Conservation (phyloP, 92 coral and sea anemone genomes). For the Paramuricea clavata region DNA sequence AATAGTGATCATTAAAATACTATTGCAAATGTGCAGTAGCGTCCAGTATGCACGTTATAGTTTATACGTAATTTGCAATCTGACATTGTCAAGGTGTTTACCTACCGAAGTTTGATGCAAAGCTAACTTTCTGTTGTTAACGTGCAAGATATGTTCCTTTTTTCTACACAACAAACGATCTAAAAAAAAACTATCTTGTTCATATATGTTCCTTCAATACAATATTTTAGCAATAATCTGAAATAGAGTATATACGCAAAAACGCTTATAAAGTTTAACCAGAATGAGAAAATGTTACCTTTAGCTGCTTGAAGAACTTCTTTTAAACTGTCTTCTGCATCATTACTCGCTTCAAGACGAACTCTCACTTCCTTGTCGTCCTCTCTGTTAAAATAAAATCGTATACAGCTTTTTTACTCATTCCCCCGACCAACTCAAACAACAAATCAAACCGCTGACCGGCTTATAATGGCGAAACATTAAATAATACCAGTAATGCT, state of each 20-base stretch:
- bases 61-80: no score
- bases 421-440: no score
- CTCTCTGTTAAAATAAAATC: slow-evolving; percentile 68
- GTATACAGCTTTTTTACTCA: no score
- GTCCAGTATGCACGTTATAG: no score
- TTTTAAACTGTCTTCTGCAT: slow-evolving; percentile 81
- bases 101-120: slow-evolving; percentile 22
- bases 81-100: neutral
- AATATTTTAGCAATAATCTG: no score
- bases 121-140: neutral
- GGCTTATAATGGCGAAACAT: no score
- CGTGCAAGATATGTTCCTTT: slow-evolving; percentile 1
- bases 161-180: neutral
- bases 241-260: no score
- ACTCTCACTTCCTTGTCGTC: slow-evolving; percentile 90
- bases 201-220: neutral
- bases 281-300: slow-evolving; percentile 75
- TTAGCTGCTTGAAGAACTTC: slow-evolving; percentile 74
- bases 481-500: no score
- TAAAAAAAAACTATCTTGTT: neutral
- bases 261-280: no score
- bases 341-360: slow-evolving; percentile 83
- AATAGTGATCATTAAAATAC: no score
- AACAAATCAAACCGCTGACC: no score
- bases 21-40: no score